A percentile compares a stretch with the other conserved stretches of the same genome.
These are phyloP conservation scores for Maconellicoccus hirsutus DNA, from an alignment of 1,140 invertebrate species.

Conservation along the genomic window DNA sequence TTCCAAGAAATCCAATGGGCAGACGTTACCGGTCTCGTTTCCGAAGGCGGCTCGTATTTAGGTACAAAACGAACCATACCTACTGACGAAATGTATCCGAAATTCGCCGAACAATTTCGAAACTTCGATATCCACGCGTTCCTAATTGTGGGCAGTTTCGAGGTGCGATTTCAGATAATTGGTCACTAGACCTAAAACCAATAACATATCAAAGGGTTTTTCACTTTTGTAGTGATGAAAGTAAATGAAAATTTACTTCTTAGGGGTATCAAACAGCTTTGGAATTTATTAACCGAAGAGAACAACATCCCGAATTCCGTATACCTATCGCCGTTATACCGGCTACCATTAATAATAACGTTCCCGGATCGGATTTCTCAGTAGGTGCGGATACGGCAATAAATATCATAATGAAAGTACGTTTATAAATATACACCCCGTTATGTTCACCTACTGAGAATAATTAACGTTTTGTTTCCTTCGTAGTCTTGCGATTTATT, in stretches of 20 bases:
- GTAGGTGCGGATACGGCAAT: constrained; percentile 25
- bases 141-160: constrained; percentile 21
- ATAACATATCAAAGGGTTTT: too few species aligned
- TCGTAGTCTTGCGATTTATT: constrained; percentile 23
- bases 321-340: constrained; percentile 23
- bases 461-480: not conserved
- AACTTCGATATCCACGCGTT: not conserved
- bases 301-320: constrained; percentile 21
- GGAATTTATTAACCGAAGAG: not conserved
- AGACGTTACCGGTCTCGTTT: constrained; percentile 94
- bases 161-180: constrained; percentile 16
- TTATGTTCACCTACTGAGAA: not conserved
- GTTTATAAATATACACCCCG: not conserved
- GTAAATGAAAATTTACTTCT: not conserved
- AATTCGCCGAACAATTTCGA: constrained; percentile 17
- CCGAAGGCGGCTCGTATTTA: constrained; percentile 70
- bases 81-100: not conserved
- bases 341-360: constrained; percentile 24
- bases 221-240: not conserved
- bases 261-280: constrained; percentile 7
- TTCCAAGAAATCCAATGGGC: constrained; percentile 44
- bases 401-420: constrained; percentile 24
- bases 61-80: constrained; percentile 24
- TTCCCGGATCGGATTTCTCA: constrained; percentile 25
- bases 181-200: not conserved